These are phyloP conservation scores for Anagyrus pseudococci DNA, from an alignment of 2,888 invertebrate species.

Conservation along the genomic window DNA sequence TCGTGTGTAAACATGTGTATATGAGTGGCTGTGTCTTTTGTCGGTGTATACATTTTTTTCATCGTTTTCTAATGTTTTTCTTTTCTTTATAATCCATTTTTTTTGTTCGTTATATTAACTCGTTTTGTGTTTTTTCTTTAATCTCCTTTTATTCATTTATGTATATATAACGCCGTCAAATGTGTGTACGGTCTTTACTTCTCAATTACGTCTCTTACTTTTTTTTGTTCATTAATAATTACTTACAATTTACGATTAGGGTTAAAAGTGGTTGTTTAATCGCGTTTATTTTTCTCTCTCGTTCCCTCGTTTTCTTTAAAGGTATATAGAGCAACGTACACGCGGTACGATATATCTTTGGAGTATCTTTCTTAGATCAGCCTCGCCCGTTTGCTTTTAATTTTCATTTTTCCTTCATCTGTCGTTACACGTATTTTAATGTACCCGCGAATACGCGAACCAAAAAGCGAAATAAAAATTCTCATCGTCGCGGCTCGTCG, in stretches of 20 bases:
- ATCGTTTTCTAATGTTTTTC: conserved; percentile 43
- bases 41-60: conserved; percentile 27
- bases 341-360: conserved; percentile 58
- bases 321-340: conserved; percentile 52
- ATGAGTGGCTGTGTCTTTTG: conserved; percentile 26
- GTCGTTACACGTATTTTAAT: neutral
- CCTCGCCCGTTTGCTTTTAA: conserved; percentile 16
- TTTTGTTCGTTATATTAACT: neutral
- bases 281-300: conserved; percentile 11
- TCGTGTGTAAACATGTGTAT: conserved; percentile 37
- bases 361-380: conserved; percentile 47
- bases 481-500: conserved; percentile 20
- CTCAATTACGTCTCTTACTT: conserved; percentile 24
- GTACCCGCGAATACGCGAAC: conserved; percentile 18
- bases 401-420: neutral
- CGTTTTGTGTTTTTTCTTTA: conserved; percentile 10
- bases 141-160: too few species aligned
- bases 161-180: conserved; percentile 15
- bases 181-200: conserved; percentile 31
- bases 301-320: conserved; percentile 43
- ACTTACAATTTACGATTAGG: conserved; percentile 56
- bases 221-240: conserved; percentile 49
- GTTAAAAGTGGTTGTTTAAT: conserved; percentile 41
- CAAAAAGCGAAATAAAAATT: conserved; percentile 16
- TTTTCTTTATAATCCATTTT: conserved; percentile 28